A percentile compares a stretch with the other conserved stretches of the same genome.
Evolutionary conservation across 1,140 invertebrate species (phyloP).

Genomic region (Notospermus geniculatus): DNA sequence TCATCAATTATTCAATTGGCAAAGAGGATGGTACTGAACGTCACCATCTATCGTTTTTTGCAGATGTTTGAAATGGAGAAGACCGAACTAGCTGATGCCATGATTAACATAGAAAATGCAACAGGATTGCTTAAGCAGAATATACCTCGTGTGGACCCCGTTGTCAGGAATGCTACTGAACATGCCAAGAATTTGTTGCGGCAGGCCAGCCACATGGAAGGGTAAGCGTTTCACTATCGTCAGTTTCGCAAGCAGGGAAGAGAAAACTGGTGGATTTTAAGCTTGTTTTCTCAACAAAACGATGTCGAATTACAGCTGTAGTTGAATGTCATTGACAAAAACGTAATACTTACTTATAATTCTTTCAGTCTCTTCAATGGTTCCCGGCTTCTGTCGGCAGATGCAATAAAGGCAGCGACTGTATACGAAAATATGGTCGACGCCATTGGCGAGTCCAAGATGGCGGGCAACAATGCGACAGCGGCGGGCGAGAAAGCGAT

Average conservation of each 20-base stretch:
- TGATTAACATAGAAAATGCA: neutral
- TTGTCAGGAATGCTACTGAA: conserved; percentile 58
- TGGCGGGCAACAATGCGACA: conserved; percentile 67
- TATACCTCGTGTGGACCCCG: conserved; percentile 37
- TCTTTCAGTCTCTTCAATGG: conserved; percentile 65
- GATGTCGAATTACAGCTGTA: no score
- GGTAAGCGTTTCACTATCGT: no score
- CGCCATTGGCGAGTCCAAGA: conserved; percentile 63
- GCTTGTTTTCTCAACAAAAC: no score
- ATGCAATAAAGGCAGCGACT: conserved; percentile 73
- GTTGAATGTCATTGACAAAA: no score
- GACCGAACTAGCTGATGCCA: no score
- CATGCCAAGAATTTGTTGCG: conserved; percentile 68
- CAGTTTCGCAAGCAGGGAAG: no score
- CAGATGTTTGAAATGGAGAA: no score
- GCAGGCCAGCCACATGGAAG: conserved; percentile 39
- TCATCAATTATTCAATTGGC: no score
- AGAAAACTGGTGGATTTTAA: no score
- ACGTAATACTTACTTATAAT: conserved; percentile 1
- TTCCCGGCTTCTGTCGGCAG: conserved; percentile 66
- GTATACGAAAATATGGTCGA: conserved; percentile 79
- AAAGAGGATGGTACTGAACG: no score
- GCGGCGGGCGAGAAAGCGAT: conserved; percentile 61
- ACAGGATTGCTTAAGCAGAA: conserved; percentile 8
- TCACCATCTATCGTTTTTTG: no score